Conservation (phyloP, 2,888 invertebrate species). For the Macaria notata region DNA sequence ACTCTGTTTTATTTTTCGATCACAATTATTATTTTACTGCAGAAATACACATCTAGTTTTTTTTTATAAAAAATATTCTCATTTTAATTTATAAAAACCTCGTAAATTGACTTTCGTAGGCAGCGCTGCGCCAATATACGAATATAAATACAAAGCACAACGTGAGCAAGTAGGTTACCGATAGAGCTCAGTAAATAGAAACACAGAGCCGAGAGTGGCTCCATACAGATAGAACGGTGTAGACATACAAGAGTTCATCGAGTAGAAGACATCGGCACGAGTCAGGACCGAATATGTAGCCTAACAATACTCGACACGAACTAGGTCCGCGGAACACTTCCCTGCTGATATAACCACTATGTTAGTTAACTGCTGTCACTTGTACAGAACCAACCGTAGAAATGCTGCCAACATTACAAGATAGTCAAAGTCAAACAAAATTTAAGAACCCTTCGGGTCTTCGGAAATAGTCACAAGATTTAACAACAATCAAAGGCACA, state of each 20-base stretch:
- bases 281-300: constrained; percentile 23
- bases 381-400: neutral
- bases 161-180: constrained; percentile 70
- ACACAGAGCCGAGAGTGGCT: constrained; percentile 33
- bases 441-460: too few species aligned
- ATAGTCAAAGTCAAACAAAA: too few species aligned
- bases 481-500: too few species aligned
- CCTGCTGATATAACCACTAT: neutral
- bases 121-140: constrained; percentile 46
- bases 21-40: constrained; percentile 72
- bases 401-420: neutral
- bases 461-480: too few species aligned
- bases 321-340: constrained; percentile 40
- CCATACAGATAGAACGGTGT: constrained; percentile 20
- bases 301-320: constrained; percentile 43
- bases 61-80: constrained; percentile 66
- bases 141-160: constrained; percentile 70
- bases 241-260: constrained; percentile 6
- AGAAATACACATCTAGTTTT: constrained; percentile 61
- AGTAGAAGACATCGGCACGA: constrained; percentile 21
- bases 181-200: constrained; percentile 58
- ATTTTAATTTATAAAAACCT: constrained; percentile 55
- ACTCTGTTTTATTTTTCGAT: constrained; percentile 79
- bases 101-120: constrained; percentile 72
- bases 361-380: neutral